Base-by-base conservation (phyloP, 2,888 invertebrate species). In the Dicyrtomina minuta region DNA sequence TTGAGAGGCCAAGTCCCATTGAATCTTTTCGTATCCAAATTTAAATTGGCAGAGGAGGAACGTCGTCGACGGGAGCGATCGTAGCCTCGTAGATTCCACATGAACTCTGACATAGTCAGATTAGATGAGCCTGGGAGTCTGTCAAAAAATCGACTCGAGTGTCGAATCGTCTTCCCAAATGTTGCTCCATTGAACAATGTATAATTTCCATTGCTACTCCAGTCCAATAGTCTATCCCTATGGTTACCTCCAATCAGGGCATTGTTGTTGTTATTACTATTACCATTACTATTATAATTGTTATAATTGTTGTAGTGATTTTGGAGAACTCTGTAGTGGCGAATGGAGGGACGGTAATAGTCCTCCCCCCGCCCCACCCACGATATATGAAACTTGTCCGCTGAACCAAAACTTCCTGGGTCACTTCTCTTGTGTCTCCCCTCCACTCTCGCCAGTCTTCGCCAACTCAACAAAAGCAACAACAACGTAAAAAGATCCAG, bases 1-100 rank as follows among this genome's bases (percentile, higher is more conserved):
- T 93, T 93, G 93, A 93, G 92, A 15, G 49, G 70, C 72, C 66
- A 72, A 4, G 66, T 70, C 20, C 66, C 70, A 22, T 66, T 70
- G 70, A 70, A 66, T 26, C 66, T 43, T 22, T 39, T 44, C 1
- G 62, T 41, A 41, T 55, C 68, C 46, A 72, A 41, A 65, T 72
- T 72, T 8, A 69, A 53, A 66, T 69, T 71, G 43, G 62, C 69
- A 17, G 65, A 59, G 44, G 66, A 64, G 26, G 71, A 74, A 10
- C 75, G 74, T 24, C 76, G 49, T n/a, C 77, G 62, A 26, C 74
- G 66, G 33, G 76, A 58, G 2, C 71, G 70, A 33, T 74, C 60
- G 71, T 74, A 68, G 17, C 72, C 76, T 49, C 74, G 51, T n/a
- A 77, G 49, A 41, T 73, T 75, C 74, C 70, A 73, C 46, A 77